Conservation (phyloP, 2,797 vertebrate species). For the Nyctalus aviator region DNA sequence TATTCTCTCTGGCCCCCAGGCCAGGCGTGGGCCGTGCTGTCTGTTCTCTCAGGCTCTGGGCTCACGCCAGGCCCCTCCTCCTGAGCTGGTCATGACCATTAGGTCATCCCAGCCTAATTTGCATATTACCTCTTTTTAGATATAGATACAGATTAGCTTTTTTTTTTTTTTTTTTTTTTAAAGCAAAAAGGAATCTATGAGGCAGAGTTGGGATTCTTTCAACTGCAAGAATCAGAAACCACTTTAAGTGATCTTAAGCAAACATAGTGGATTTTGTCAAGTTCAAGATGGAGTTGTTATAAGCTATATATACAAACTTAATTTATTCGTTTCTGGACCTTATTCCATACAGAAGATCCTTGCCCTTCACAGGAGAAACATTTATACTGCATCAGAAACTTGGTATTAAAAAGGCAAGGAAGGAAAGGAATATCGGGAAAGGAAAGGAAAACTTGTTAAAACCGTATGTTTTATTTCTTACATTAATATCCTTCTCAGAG, state of each 20-base stretch:
- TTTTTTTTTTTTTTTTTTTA: neutral
- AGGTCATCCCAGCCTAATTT: no score
- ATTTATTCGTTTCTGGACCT: neutral
- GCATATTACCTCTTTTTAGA: no score
- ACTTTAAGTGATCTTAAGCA: neutral
- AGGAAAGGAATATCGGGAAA: no score
- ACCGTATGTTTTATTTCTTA: neutral
- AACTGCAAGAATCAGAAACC: neutral
- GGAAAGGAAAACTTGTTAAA: neutral
- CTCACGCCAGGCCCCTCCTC: no score
- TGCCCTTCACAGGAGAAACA: neutral
- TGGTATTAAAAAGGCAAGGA: neutral
- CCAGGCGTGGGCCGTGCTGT: no score
- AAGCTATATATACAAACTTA: neutral
- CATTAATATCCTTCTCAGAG: neutral
- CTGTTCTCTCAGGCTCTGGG: no score
- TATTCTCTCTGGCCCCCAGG: no score
- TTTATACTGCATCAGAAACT: neutral
- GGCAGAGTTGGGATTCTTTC: neutral
- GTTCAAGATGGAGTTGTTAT: neutral
- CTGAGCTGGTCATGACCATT: no score
- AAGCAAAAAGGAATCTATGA: neutral
- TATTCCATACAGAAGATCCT: neutral
- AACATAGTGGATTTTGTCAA: neutral
- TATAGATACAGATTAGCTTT: neutral